phyloP scores from a whole-genome alignment of 2,797 vertebrate species.

The Zenarchopterus dispar region DNA sequence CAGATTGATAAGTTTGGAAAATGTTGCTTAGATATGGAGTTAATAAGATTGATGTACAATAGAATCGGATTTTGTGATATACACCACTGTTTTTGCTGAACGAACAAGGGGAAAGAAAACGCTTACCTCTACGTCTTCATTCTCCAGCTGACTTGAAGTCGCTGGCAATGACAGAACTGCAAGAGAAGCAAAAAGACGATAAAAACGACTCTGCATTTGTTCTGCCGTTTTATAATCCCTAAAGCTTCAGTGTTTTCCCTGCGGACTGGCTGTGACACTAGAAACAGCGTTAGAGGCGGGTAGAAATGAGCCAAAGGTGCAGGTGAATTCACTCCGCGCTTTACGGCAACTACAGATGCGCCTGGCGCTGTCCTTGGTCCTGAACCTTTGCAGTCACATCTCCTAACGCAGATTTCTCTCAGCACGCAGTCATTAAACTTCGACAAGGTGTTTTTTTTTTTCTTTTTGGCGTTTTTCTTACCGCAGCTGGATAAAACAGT shows the following conservation, averaged over 20 bases:
- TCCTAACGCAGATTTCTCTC: constrained; percentile 1
- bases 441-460: neutral
- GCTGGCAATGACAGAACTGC: constrained; percentile 79
- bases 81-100: neutral
- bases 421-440: constrained; percentile 16
- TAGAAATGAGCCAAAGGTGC: constrained; percentile 32
- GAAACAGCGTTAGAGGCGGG: constrained; percentile 10
- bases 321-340: constrained; percentile 27
- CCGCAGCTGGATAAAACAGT: constrained; percentile 72
- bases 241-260: neutral
- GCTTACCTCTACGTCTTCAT: constrained; percentile 80
- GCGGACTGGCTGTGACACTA: neutral
- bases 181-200: constrained; percentile 20
- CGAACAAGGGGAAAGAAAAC: neutral
- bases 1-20: neutral
- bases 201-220: too few species aligned
- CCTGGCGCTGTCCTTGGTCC: constrained; percentile 80
- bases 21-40: neutral
- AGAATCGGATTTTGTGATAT: neutral
- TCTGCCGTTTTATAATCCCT: too few species aligned
- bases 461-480: constrained; percentile 54
- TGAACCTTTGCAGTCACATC: constrained; percentile 47
- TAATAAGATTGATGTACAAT: neutral
- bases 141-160: constrained; percentile 75
- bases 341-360: constrained; percentile 14